These are phyloP conservation scores for Babyrousa celebensis DNA, from an alignment of 2,797 vertebrate genomes.

Conservation along the genomic window DNA sequence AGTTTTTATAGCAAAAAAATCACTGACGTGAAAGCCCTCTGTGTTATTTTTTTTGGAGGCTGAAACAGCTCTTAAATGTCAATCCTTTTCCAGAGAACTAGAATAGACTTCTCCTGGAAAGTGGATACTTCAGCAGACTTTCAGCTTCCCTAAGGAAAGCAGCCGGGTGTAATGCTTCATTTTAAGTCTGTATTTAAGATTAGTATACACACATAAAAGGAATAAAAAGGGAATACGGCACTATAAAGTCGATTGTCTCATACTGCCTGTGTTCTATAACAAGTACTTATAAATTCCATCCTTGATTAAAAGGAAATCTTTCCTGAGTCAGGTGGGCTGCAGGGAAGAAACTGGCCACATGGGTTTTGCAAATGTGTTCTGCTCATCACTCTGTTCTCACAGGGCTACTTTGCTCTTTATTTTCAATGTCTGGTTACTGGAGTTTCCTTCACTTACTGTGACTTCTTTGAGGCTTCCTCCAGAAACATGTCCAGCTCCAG, in stretches of 20 bases:
- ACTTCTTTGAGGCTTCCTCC: not conserved
- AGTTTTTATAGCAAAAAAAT: not conserved
- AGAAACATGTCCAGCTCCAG: not conserved
- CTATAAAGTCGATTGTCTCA: not conserved
- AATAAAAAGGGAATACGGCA: not conserved
- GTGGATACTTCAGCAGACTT: not conserved
- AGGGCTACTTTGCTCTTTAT: not conserved
- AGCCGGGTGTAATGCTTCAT: not conserved
- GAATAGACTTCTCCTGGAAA: conserved; percentile 5
- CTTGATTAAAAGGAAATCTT: not conserved
- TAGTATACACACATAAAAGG: not conserved
- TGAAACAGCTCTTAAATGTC: conserved; percentile 24
- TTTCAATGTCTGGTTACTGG: not conserved
- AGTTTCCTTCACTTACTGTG: not conserved
- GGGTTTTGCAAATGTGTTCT: not conserved
- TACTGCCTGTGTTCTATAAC: not conserved
- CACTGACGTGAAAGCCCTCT: not conserved
- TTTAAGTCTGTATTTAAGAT: conserved; percentile 29
- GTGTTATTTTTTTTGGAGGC: not conserved
- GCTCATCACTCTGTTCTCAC: not conserved
- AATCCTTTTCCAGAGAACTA: not conserved
- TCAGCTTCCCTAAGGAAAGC: not conserved
- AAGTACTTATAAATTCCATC: not conserved
- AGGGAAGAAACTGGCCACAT: not conserved
- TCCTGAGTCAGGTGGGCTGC: not conserved